A percentile compares a stretch with the other conserved stretches of the same genome.
Evolutionary conservation across 2,113 vertebrate species (phyloP).

Genomic region (Capreolus pygargus): DNA sequence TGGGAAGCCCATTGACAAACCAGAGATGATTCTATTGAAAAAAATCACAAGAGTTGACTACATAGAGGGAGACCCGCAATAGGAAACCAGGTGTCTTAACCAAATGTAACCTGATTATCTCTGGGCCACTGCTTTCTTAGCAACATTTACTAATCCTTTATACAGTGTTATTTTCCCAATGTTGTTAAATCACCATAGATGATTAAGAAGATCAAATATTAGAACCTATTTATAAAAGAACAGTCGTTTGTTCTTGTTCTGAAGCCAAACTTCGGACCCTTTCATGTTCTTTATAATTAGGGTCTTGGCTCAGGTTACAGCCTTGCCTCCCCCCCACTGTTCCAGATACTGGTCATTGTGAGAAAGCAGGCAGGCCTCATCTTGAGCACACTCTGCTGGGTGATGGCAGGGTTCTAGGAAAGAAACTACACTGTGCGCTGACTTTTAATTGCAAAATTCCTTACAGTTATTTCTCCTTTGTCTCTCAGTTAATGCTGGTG

Average conservation of each 20-base stretch:
- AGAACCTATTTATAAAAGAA: constrained; percentile 53
- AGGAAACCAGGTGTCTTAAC: background rate
- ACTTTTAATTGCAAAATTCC: background rate
- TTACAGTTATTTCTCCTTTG: background rate
- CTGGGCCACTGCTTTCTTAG: background rate
- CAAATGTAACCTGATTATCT: constrained; percentile 7
- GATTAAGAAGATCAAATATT: constrained; percentile 58
- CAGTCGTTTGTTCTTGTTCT: constrained; percentile 51
- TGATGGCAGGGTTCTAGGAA: background rate
- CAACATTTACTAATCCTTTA: constrained; percentile 30
- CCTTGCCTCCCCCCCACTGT: background rate
- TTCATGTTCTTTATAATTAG: constrained; percentile 64
- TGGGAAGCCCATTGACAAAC: background rate
- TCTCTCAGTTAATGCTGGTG: background rate
- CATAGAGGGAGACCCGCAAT: background rate
- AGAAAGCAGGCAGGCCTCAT: constrained; percentile 11
- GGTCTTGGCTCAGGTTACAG: constrained; percentile 43
- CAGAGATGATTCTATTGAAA: background rate
- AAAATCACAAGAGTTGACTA: background rate
- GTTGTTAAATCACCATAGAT: background rate
- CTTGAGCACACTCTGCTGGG: background rate
- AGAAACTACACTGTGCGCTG: rapidly evolving
- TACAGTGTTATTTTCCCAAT: constrained; percentile 25
- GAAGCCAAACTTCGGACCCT: constrained; percentile 59
- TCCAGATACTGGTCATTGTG: constrained; percentile 26